Evolutionary conservation across 1,140 invertebrate genomes (phyloP), one percentile per base, ranked within the genome.

Genomic region (Drosophila oshimai): DNA sequence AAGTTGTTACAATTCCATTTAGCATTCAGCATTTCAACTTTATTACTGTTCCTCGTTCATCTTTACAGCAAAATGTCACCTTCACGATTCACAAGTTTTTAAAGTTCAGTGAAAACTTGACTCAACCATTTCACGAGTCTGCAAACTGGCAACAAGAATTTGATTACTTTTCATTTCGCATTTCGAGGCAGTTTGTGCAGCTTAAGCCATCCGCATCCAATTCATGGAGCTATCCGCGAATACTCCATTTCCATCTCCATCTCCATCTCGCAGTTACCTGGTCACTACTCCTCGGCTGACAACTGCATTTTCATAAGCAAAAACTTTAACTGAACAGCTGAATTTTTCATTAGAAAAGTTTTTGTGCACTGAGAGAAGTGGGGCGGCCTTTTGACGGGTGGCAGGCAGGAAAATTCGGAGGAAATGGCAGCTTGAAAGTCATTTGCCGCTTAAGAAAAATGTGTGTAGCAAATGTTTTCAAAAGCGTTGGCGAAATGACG

Each of bases 271-370:
- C 45, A 34, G 37, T 37, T 50, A 72, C 36, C 29, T 70, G 54
- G 53, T 61, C 68, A 70, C 22, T 58, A 44, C 29, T 57, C 15
- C 26, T 41, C 47, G 37, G 7, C 58, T 42, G 18, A 42, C 49
- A 71, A 33, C 54, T 60, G 68, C 57, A 84, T 81, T 60, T 55
- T 58, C 36, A 54, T 54, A 60, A 72, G 41, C 69, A 49, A 73
- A 73, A 74, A 74, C 69, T 65, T 64, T 44, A 73, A 45, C 57
- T 24, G 24, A 64, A 42, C 69, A 44, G 41, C 37, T 72, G 71
- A 86, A 84, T 84, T 84, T 86, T 86, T 86, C 65, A 84, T 84
- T 72, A 54, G 41, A 72, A 79, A 84, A 84, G 29, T 80, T 84
- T 68, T 74, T 31, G 13, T 62, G 18, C 58, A 51, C 42, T 36